phyloP scores from a whole-genome alignment of 2,888 invertebrate genomes.

The Lamellibrachia columna region DNA sequence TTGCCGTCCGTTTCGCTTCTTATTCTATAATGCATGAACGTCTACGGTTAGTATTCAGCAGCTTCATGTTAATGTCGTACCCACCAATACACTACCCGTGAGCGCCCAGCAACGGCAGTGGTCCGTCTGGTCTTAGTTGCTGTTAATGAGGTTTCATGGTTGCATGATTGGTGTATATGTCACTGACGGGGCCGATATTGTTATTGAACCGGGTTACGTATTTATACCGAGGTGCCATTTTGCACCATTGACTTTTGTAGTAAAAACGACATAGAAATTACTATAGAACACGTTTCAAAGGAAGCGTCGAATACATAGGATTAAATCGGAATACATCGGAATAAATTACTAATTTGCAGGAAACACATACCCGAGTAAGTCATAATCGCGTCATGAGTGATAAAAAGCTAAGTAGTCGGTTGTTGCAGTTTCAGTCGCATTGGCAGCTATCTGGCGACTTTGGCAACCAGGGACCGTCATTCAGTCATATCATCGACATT shows the following conservation, averaged over 20 bases:
- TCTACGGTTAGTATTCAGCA: background rate
- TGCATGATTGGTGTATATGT: no score
- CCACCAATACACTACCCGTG: background rate
- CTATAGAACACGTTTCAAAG: background rate
- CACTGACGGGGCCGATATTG: no score
- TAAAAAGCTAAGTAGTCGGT: background rate
- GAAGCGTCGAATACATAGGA: background rate
- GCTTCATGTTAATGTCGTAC: background rate
- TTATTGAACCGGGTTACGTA: no score
- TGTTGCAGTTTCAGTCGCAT: background rate
- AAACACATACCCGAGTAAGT: no score
- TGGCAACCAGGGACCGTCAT: background rate
- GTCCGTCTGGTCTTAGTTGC: background rate
- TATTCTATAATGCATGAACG: background rate
- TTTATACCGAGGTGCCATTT: no score
- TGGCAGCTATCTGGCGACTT: background rate
- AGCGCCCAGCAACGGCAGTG: background rate
- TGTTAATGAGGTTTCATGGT: background rate
- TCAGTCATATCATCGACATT: background rate
- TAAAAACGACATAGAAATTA: no score
- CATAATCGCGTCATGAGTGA: background rate
- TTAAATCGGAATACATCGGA: background rate
- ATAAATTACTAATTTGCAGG: background rate
- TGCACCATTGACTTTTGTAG: no score
- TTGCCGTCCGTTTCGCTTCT: no score